Evolutionary conservation across 2,888 invertebrate genomes (phyloP), one percentile per base, ranked within the genome.

Genomic region (Epinotia demarniana): DNA sequence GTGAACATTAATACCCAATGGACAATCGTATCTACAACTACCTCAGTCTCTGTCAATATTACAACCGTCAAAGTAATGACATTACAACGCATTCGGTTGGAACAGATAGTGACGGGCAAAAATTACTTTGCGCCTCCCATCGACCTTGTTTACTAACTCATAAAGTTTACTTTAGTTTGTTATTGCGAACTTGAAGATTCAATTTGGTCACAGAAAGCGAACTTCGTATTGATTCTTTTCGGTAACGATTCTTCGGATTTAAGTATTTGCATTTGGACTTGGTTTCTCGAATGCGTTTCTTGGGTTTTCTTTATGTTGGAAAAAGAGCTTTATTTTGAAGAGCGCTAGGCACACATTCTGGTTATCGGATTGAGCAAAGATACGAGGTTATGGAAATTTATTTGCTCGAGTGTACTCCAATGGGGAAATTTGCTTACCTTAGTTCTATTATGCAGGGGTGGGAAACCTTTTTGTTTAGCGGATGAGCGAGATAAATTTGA

Each of bases 1-100:
- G 81, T 77, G 79, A 82, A 81, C 88, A 86, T 89, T 87, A 87
- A 85, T 84, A 82, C 82, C 79, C 81, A 79, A 75, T 81, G 82
- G 79, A 87, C 87, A 89, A 87, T 84, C 85, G 84, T 89, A 90
- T 90, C 90, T 89, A 78, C 83, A 82, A 86, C 85, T 91, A 89
- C 89, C 89, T 88, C 88, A 88, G 84, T 85, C 82, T 79, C 84
- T 88, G 90, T 90, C 90, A 90, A 90, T 88, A 85, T 81, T 83
- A 83, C 80, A 81, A 80, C 84, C 82, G 80, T 85, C 83, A 82
- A 83, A 83, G 87, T 90, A 92, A 92, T 89, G 92, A 89, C 87
- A 84, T 85, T 83, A 81, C 79, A 81, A 85, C 69, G 80, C 88
- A 89, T 77, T 87, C 88, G 84, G 79, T 81, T 80, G 90, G 92